Percentiles rank a stretch among this genome's conserved stretches.
Conservation (phyloP, 2,888 invertebrate species). For the Pterobdella sp. region DNA sequence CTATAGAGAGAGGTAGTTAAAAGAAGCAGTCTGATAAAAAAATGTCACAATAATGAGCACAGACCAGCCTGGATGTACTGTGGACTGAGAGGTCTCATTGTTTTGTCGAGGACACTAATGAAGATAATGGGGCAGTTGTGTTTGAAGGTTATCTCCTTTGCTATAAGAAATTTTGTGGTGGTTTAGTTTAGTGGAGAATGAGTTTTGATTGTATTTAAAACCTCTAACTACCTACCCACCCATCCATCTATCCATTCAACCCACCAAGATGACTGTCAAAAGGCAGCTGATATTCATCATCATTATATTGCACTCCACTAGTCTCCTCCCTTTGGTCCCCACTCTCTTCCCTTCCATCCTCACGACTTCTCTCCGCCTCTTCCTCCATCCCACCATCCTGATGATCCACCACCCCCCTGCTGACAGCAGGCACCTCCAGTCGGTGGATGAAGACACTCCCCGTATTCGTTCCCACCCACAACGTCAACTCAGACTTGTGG, state of each 20-base stretch:
- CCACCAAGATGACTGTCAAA: background rate
- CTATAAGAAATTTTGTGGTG: too few relatives aligned
- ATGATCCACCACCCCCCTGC: conserved; percentile 67
- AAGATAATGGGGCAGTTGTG: conserved; percentile 93
- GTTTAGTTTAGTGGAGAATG: background rate
- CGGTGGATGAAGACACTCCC: conserved; percentile 90
- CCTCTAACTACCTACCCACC: background rate
- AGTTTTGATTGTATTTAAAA: too few relatives aligned
- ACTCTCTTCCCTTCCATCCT: background rate
- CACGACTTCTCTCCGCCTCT: background rate
- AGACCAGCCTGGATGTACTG: too few relatives aligned
- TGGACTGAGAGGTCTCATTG: conserved; percentile 61
- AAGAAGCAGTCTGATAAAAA: too few relatives aligned
- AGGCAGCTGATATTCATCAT: background rate
- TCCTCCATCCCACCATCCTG: conserved; percentile 54
- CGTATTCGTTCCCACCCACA: conserved; percentile 95
- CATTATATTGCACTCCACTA: background rate
- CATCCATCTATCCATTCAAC: background rate
- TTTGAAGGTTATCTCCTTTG: conserved; percentile 88
- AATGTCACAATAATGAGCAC: too few relatives aligned
- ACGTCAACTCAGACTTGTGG: conserved; percentile 54
- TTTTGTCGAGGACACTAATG: conserved; percentile 74
- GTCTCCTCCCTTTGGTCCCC: background rate
- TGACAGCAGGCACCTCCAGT: conserved; percentile 64
- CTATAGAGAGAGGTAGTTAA: too few relatives aligned